These are phyloP conservation scores for Linnaemya tessellans DNA, from an alignment of 2,888 invertebrate genomes.

Conservation along the genomic window DNA sequence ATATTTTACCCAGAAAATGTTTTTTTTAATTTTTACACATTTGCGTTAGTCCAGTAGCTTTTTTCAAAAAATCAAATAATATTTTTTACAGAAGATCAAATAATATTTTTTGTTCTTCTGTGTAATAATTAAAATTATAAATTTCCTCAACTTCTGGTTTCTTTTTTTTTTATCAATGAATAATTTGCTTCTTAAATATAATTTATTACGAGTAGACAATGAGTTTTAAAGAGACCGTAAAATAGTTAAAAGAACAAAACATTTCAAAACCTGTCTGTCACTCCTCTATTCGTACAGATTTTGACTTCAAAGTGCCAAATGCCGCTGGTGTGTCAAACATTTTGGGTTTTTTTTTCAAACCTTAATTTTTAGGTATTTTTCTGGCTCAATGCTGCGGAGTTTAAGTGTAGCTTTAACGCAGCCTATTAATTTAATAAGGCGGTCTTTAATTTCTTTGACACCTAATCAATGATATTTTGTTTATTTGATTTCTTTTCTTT, in stretches of 20 bases:
- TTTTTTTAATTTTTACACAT: no score
- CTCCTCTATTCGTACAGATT: constrained; percentile 59
- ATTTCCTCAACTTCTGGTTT: not conserved
- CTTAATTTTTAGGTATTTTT: constrained; percentile 12
- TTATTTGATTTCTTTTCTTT: not conserved
- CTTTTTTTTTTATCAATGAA: not conserved
- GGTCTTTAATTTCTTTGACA: constrained; percentile 69
- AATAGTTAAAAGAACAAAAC: not conserved
- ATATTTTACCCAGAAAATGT: no score
- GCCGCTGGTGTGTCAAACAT: constrained; percentile 31
- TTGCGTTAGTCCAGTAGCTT: no score
- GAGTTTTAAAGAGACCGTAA: no score
- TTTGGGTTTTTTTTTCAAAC: not conserved
- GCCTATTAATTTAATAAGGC: constrained; percentile 65
- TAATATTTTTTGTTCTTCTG: no score
- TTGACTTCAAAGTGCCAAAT: constrained; percentile 59
- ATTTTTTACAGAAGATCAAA: no score
- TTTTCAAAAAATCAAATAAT: no score
- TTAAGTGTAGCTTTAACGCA: constrained; percentile 15
- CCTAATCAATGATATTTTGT: constrained; percentile 63
- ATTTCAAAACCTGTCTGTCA: constrained; percentile 59
- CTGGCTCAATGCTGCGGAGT: constrained; percentile 6
- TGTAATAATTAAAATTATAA: no score
- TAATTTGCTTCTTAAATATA: not conserved
- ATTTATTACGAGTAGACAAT: no score